A percentile compares a stretch with the other conserved stretches of the same genome.
These are phyloP conservation scores for Drosophila willistoni DNA, from an alignment of 1,140 invertebrate species.

Conservation along the genomic window DNA sequence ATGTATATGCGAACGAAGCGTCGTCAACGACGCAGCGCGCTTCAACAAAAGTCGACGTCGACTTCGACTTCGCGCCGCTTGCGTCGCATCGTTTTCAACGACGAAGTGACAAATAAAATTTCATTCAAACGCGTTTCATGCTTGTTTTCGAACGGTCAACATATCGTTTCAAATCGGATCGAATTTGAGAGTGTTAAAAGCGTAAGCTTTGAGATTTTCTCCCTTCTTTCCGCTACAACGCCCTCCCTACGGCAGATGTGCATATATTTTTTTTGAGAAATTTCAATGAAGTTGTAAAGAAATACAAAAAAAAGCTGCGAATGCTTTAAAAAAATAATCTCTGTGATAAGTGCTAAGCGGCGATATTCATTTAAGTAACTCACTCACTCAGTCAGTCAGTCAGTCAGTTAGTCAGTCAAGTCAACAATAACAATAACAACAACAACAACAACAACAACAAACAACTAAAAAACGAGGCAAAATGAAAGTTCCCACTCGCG, in stretches of 20 bases:
- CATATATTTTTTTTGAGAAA: background rate
- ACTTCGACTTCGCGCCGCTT: conserved; percentile 9
- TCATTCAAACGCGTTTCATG: conserved; percentile 79
- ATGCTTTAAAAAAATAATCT: background rate
- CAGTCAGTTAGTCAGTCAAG: background rate
- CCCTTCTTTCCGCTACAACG: background rate
- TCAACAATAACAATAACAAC: background rate
- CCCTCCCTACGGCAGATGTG: background rate
- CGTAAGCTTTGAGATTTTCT: background rate
- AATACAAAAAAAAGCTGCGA: background rate
- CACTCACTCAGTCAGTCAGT: background rate
- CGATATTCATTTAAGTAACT: background rate
- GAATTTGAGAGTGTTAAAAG: conserved; percentile 30
- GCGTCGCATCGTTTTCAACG: conserved; percentile 57
- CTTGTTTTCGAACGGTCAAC: conserved; percentile 73
- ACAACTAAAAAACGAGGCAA: conserved; percentile 27
- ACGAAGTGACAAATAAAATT: conserved; percentile 70
- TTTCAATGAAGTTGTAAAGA: conserved; percentile 3
- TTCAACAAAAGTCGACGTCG: background rate
- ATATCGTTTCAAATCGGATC: conserved; percentile 46
- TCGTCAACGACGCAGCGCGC: background rate
- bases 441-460: too few species aligned
- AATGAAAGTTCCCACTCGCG: conserved; percentile 78
- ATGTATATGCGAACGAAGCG: conserved; percentile 53
- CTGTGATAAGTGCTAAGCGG: conserved; percentile 2